Percentiles rank a stretch among this genome's conserved stretches.
Evolutionary conservation across 1,140 invertebrate species (phyloP).

Genomic region (Hormaphis cornu): DNA sequence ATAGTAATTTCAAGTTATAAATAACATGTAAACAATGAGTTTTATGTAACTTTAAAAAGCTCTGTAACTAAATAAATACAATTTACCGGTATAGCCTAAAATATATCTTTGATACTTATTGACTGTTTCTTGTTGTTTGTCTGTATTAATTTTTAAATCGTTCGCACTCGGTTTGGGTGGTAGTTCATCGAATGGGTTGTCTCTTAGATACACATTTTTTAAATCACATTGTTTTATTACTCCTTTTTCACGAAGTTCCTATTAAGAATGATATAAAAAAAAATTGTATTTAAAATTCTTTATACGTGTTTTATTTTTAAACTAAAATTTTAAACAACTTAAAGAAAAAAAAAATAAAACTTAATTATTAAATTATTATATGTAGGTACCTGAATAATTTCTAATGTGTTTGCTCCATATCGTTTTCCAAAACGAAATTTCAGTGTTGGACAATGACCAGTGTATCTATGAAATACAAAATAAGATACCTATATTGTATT

Average conservation of each 20-base stretch:
- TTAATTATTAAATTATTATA: not conserved
- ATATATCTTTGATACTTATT: constrained; percentile 23
- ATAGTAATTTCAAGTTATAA: constrained; percentile 23
- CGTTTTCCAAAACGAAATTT: constrained; percentile 60
- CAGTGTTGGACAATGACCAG: constrained; percentile 62
- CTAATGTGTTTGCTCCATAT: constrained; percentile 58
- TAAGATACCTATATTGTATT: not conserved
- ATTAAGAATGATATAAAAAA: not conserved
- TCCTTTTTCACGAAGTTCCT: constrained; percentile 29
- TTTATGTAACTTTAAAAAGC: not conserved
- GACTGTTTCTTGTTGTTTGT: constrained; percentile 15
- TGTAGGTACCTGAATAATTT: constrained; percentile 52
- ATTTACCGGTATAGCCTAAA: constrained; percentile 30
- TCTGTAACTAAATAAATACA: not conserved
- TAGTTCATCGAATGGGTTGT: not conserved
- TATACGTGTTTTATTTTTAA: too few species aligned
- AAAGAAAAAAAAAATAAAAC: not conserved
- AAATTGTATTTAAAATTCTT: not conserved
- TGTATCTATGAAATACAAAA: constrained; percentile 49
- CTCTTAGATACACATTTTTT: not conserved
- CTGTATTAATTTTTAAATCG: constrained; percentile 17
- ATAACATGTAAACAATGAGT: too few species aligned
- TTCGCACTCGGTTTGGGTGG: not conserved
- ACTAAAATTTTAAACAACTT: not conserved
- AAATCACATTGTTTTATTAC: constrained; percentile 22